Evolutionary conservation across 2,113 vertebrate genomes (phyloP).

Genomic region (Lutjanus erythropterus): DNA sequence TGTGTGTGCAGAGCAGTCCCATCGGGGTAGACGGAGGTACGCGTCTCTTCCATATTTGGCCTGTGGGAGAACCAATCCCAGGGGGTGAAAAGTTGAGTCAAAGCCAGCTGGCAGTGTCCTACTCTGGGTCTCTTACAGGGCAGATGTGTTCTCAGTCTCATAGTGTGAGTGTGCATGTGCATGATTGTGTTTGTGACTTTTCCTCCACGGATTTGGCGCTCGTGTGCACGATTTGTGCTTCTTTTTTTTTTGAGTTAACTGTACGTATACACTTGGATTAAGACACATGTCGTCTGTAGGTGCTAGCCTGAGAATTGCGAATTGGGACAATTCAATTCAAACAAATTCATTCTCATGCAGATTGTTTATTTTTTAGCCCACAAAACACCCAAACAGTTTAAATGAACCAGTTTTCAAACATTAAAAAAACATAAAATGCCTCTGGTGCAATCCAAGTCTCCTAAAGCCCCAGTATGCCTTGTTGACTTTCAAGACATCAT

Average conservation of each 20-base stretch:
- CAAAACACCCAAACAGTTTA: too few species aligned
- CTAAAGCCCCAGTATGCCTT: too few species aligned
- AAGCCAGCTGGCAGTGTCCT: conserved; percentile 79
- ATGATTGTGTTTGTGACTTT: conserved; percentile 39
- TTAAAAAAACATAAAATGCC: too few species aligned
- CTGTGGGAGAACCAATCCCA: conserved; percentile 81
- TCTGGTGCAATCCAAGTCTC: too few species aligned
- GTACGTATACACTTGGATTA: conserved; percentile 22
- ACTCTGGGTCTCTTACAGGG: conserved; percentile 74
- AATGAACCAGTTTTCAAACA: too few species aligned
- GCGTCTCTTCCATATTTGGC: conserved; percentile 80
- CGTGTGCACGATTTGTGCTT: conserved; percentile 39
- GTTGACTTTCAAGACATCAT: too few species aligned
- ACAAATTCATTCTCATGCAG: too few species aligned
- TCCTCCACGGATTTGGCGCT: conserved; percentile 48
- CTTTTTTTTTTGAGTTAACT: conserved; percentile 5
- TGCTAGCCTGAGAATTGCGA: too few species aligned
- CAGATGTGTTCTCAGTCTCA: conserved; percentile 76
- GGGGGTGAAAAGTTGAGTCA: conserved; percentile 77
- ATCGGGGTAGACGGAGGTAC: conserved; percentile 59
- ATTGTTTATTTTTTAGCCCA: too few species aligned
- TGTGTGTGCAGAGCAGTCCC: conserved; percentile 45
- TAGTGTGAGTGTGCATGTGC: conserved; percentile 37
- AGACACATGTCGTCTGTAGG: neutral
- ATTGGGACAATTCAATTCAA: too few species aligned